Evolutionary conservation across 2,113 vertebrate species (phyloP), one percentile per base, ranked within the genome.

Genomic region (Psophia crepitans): DNA sequence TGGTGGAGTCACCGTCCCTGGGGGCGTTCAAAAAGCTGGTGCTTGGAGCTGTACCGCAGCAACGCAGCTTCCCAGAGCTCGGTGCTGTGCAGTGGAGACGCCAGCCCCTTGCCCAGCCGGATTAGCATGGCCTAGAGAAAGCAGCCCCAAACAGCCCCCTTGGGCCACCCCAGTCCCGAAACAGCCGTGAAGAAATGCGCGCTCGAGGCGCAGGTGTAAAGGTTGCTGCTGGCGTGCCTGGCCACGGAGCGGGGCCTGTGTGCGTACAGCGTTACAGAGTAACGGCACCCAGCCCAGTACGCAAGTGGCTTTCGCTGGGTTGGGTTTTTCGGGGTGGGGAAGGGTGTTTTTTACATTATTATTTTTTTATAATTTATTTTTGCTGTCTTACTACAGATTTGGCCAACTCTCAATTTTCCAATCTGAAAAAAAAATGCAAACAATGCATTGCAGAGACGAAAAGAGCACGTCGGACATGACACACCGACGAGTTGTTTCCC

Each of bases 171-270:
- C 23, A 22, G 39, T 54, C 54, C 14, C 17, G 7, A 24, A 73
- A 49, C 27, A n/a, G 71, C 65, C 30, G 44, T 7, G 22, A 4
- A 32, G 61, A 53, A n/a, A 16, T 0, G 5, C 1, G 7, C 7
- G 14, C 17, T 49, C 3, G 4, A 12, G 26, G 76, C 14, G 12
- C 33, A 11, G n/a, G n/a, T n/a, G n/a, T n/a, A 15, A 18, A 10
- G 0, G 1, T 19, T 35, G 24, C 37, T 1, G 7, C 14, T 23
- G 68, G 13, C 1, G 0, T 3, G 10, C 20, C 33, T 16, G 30
- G n/a, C 21, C 20, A 1, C 22, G 11, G 37, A 12, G 19, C 26
- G 10, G 33, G n/a, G 49, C n/a, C n/a, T 18, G 13, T 6, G 14
- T 15, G 43, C 43, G 43, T 43, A 13, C 16, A 15, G 16, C 16